A percentile compares a stretch with the other conserved stretches of the same genome.
These are phyloP conservation scores for Actinernus sp. DNA, from an alignment of 92 coral and sea anemone genomes.

Conservation along the genomic window DNA sequence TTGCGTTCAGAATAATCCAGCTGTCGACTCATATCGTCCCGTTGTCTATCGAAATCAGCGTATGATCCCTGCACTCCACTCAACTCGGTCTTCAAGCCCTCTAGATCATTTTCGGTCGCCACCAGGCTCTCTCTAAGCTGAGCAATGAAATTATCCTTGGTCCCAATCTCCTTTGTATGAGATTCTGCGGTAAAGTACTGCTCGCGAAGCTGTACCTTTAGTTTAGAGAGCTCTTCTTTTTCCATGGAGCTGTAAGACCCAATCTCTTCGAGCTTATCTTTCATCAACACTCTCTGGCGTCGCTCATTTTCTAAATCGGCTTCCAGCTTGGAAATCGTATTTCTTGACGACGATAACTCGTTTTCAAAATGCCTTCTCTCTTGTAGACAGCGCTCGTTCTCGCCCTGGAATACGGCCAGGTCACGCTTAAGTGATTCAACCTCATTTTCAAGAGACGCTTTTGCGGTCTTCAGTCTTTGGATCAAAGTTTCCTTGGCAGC, in stretches of 20 bases:
- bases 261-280: constrained; percentile 65
- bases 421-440: constrained; percentile 88
- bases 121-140: constrained; percentile 86
- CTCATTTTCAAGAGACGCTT: constrained; percentile 90
- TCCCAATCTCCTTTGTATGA: constrained; percentile 62
- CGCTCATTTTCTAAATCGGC: constrained; percentile 92
- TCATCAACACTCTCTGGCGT: constrained; percentile 67
- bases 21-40: constrained; percentile 63
- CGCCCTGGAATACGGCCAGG: constrained; percentile 68
- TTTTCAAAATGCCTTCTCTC: constrained; percentile 73
- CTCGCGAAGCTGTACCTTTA: constrained; percentile 83
- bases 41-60: constrained; percentile 59
- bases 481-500: constrained; percentile 89
- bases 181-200: constrained; percentile 71
- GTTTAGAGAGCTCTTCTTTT: constrained; percentile 68
- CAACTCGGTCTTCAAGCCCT: constrained; percentile 37
- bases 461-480: constrained; percentile 86
- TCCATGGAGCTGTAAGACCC: constrained; percentile 71
- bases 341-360: constrained; percentile 69
- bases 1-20: constrained; percentile 63
- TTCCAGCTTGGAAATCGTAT: constrained; percentile 84
- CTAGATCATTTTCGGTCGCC: constrained; percentile 65
- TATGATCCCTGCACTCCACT: constrained; percentile 44
- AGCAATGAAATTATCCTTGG: constrained; percentile 77
- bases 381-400: constrained; percentile 76